Evolutionary conservation across 2,888 invertebrate species (phyloP).

Genomic region (Anthophora plumipes): DNA sequence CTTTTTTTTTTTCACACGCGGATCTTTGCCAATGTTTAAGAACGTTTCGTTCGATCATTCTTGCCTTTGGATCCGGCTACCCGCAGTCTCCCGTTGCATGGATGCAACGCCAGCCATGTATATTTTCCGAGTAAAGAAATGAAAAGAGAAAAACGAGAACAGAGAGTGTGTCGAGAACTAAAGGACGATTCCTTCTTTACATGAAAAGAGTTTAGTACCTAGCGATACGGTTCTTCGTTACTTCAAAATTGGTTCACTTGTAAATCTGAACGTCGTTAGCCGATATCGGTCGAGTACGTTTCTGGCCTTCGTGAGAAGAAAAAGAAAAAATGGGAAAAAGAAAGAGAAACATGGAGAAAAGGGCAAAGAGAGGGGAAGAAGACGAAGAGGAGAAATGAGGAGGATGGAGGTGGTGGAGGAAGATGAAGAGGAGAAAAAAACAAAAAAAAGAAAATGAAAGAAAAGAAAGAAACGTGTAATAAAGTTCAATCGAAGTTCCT

Average conservation of each 20-base stretch:
- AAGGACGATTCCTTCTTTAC: constrained; percentile 64
- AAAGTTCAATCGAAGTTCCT: constrained; percentile 81
- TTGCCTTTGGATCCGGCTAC: constrained; percentile 51
- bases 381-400: constrained; percentile 52
- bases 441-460: constrained; percentile 47
- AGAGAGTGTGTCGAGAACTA: constrained; percentile 45
- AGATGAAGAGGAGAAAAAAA: not conserved
- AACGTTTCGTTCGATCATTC: constrained; percentile 15
- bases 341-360: constrained; percentile 6
- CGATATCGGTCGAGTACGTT: constrained; percentile 43
- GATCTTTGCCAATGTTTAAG: constrained; percentile 9
- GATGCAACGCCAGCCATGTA: constrained; percentile 44
- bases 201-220: constrained; percentile 53
- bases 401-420: no score
- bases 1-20: constrained; percentile 1
- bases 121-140: constrained; percentile 67
- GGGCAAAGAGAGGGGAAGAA: constrained; percentile 48
- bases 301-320: constrained; percentile 62
- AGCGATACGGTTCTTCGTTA: constrained; percentile 62
- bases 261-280: constrained; percentile 58
- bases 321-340: not conserved
- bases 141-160: constrained; percentile 31
- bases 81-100: constrained; percentile 14
- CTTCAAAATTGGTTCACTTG: constrained; percentile 67
- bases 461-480: constrained; percentile 67